Evolutionary conservation across 2,888 invertebrate species (phyloP), one percentile per base, ranked within the genome.

Genomic region (Belgica antarctica): DNA sequence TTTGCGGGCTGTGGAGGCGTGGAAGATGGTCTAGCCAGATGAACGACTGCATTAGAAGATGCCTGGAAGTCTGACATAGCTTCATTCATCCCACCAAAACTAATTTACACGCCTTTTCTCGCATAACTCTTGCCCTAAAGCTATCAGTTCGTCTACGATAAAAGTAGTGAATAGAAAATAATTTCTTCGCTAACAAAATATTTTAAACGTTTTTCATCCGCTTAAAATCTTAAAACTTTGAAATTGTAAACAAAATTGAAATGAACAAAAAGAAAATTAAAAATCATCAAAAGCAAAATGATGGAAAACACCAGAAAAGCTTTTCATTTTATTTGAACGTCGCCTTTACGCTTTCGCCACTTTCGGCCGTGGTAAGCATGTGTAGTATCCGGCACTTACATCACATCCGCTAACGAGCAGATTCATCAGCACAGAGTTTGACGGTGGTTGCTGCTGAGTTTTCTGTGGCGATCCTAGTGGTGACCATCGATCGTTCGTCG

Each of bases 381-480:
- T 92, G 78, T 89, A 87, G 81, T 96, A 96, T 74, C 95, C 96
- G 75, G 94, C 91, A 82, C 90, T 90, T 79, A 92, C 89, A 81
- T 96, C 96, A 81, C 94, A 94, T 76, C 96, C 96, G 85, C 92
- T 94, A 82, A 96, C 90, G 83, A 96, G 85, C 75, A 96, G 87
- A 83, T 96, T 96, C 89, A 94, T 92, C 77, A 96, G 87, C 78
- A 96, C 95, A 62, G 80, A 80, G 57, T 79, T 78, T 15, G 79
- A 79, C 57, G 78, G 75, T 71, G 76, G 75, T 72, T 84, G 83
- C 7, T 79, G 76, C 1, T 76, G 75, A 15, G 17, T 34, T 59
- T 22, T 52, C 34, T 68, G 31, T 15, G 25, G 52, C 70, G 4
- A 63, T 62, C 68, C 76, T 74, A 69, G 75, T 70, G 72, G 71